Conservation (phyloP, 2,888 invertebrate genomes). For the Venusia cambrica region DNA sequence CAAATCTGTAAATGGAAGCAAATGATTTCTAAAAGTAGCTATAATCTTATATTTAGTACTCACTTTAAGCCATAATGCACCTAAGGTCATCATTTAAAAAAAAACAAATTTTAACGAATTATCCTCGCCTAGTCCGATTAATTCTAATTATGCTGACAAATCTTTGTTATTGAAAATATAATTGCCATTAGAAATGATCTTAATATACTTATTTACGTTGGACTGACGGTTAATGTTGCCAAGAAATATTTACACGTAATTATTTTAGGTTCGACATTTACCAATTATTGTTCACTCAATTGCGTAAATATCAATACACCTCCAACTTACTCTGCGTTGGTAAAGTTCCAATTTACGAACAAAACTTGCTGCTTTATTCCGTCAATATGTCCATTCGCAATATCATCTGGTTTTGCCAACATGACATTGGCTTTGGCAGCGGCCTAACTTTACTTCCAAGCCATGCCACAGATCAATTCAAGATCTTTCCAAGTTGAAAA, state of each 20-base stretch:
- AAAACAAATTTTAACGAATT: conserved; percentile 17
- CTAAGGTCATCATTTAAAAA: conserved; percentile 25
- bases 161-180: conserved; percentile 18
- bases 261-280: conserved; percentile 23
- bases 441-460: no score
- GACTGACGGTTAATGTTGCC: conserved; percentile 27
- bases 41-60: conserved; percentile 27
- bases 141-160: conserved; percentile 18
- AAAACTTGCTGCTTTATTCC: conserved; percentile 24
- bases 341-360: conserved; percentile 31
- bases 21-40: conserved; percentile 30
- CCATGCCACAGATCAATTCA: no score
- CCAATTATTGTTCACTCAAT: conserved; percentile 28
- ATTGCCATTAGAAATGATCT: conserved; percentile 22
- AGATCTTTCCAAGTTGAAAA: no score
- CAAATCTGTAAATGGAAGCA: conserved; percentile 27
- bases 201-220: conserved; percentile 24
- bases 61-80: conserved; percentile 22
- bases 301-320: conserved; percentile 32
- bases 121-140: conserved; percentile 13
- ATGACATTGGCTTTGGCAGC: no score
- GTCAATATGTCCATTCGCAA: no score
- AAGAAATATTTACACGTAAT: conserved; percentile 29
- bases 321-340: conserved; percentile 30
- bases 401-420: no score